Base-by-base conservation (phyloP, 2,888 invertebrate species). In the Galerucella nymphaeae region DNA sequence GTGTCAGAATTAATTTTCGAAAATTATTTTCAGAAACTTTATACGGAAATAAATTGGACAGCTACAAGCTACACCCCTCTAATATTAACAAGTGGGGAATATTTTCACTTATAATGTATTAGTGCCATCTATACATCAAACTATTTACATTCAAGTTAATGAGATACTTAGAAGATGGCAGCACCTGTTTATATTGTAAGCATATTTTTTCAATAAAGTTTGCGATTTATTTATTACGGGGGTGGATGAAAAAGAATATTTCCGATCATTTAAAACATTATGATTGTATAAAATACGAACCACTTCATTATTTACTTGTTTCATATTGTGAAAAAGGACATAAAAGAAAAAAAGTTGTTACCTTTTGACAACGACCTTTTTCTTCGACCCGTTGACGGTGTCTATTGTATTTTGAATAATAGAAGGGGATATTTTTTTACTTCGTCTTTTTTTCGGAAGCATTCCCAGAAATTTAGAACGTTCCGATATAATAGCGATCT, bases 281-380 rank as follows among this genome's bases (percentile, higher is more conserved):
- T 38, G 20, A 45, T 23, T 57, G 57, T 70, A 70, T 50, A 23
- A 38, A 38, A 41, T 63, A 42, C 38, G 59, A 63, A 70, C 70
- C 70, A 70, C 70, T 70, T 70, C 70, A 70, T 70, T 70, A 70
- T 70, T 70, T 63, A 55, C 70, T 70, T 70, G 70, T 70, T 70
- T 63, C 63, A 57, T 45, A 23, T 70, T 23, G 53, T 45, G 42
- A 57, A 70, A 23, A 64, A 45, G 53, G 16, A 53, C 10, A 62
- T 14, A 30, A 58, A 58, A 61, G 41, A 53, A 53, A 70, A 70
- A 62, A 70, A 70, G 70, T 70, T 70, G 70, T 64, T 70, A 70
- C 70, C 70, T 70, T 63, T 70, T 64, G 63, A 57, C 70, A 70
- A 63, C 59, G 63, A 63, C 69, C 70, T 70, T 70, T 70, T 70